A percentile compares a stretch with the other conserved stretches of the same genome.
Conservation (phyloP, 2,888 invertebrate genomes). For the Chymomyza fuscimana region DNA sequence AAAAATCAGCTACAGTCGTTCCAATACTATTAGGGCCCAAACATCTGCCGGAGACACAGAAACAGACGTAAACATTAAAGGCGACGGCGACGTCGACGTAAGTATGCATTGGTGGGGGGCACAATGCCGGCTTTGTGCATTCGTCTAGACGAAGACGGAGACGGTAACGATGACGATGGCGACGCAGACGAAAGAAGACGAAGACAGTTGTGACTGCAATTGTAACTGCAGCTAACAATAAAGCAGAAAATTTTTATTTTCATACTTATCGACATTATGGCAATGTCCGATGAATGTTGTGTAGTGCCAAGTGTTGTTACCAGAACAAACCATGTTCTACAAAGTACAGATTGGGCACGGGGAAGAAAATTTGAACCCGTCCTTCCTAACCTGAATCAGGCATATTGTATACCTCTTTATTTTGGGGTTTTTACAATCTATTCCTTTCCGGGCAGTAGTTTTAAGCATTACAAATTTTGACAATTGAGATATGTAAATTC, state of each 20-base stretch:
- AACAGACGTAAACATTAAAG: neutral
- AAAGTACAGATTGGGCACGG: conserved; percentile 34
- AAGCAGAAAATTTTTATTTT: conserved; percentile 34
- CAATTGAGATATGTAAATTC: no score
- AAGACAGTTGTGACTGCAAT: neutral
- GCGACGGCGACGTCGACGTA: neutral
- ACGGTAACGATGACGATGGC: neutral
- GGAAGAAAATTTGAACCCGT: no score
- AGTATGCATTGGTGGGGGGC: neutral
- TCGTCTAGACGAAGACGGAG: neutral
- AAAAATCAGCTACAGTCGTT: neutral
- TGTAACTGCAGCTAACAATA: conserved; percentile 31
- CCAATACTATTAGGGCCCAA: neutral
- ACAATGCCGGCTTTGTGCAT: neutral
- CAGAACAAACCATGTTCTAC: conserved; percentile 54
- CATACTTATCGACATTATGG: conserved; percentile 61
- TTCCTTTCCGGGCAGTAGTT: no score
- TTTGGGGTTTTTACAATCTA: no score
- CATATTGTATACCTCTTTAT: no score
- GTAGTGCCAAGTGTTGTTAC: conserved; percentile 5
- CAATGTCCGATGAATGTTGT: conserved; percentile 42
- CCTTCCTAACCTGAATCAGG: no score
- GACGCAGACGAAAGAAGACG: no score
- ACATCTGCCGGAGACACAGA: neutral
- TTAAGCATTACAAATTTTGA: no score